These are phyloP conservation scores for Brachionus koreanus DNA, from an alignment of 1,140 invertebrate species.

Conservation along the genomic window DNA sequence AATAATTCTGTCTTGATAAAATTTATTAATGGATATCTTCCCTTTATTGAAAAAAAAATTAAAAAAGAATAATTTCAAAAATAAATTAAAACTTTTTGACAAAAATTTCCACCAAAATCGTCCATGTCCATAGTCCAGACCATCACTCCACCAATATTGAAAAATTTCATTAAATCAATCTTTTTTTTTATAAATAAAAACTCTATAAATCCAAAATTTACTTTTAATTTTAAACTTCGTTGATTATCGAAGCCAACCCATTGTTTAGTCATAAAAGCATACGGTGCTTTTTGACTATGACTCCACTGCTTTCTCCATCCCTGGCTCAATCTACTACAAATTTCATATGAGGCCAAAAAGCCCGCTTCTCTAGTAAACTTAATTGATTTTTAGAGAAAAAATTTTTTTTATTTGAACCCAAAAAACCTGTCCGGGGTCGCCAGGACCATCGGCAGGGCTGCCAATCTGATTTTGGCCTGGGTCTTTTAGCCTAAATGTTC, in stretches of 20 bases:
- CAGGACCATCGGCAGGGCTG: conserved; percentile 68
- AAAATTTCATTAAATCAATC: conserved; percentile 86
- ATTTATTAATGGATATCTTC: conserved; percentile 51
- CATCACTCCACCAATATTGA: conserved; percentile 89
- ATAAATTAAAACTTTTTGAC: conserved; percentile 45
- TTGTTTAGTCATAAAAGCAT: conserved; percentile 74
- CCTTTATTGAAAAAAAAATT: conserved; percentile 40
- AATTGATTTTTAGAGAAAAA: conserved; percentile 60
- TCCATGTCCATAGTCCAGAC: conserved; percentile 92
- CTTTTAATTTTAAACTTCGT: conserved; percentile 71
- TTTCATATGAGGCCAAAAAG: conserved; percentile 85
- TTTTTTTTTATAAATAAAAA: conserved; percentile 46
- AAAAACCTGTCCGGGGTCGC: conserved; percentile 52
- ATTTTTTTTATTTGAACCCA: conserved; percentile 72
- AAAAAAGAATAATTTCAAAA: neutral
- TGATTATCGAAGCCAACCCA: conserved; percentile 92
- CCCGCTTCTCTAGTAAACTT: conserved; percentile 80
- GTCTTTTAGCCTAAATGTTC: conserved; percentile 71
- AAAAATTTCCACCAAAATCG: conserved; percentile 50
- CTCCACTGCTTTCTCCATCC: conserved; percentile 65
- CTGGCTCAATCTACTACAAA: conserved; percentile 64
- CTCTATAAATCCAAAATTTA: neutral
- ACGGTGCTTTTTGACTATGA: conserved; percentile 69
- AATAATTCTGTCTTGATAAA: conserved; percentile 25
- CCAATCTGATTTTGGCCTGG: conserved; percentile 78